phyloP scores from a whole-genome alignment of 2,888 invertebrate species.

The Andrena marginata region DNA sequence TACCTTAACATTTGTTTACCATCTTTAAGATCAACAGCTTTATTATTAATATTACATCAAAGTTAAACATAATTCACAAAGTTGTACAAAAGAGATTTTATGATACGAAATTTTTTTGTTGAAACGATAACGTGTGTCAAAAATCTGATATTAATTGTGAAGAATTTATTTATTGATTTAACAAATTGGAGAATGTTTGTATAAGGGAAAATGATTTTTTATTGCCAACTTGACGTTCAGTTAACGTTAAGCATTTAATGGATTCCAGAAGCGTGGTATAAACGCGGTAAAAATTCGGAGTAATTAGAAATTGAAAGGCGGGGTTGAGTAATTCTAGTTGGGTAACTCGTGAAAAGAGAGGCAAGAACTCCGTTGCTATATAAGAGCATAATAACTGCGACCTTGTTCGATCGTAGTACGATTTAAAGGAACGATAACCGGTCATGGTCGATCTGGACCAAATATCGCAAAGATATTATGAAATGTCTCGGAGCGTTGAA shows the following conservation, averaged over 20 bases:
- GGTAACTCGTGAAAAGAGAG: constrained; percentile 34
- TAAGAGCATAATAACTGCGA: constrained; percentile 44
- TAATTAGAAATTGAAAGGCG: constrained; percentile 42
- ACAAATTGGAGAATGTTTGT: too few species aligned
- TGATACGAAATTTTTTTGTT: background rate
- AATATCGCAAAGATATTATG: constrained; percentile 31
- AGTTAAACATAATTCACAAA: too few species aligned
- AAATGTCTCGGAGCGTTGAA: background rate
- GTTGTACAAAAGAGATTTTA: too few species aligned
- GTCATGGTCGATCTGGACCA: constrained; percentile 40
- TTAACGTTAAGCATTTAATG: background rate
- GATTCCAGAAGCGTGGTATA: background rate
- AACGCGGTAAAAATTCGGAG: constrained; percentile 2
- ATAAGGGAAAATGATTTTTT: background rate
- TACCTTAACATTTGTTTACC: too few species aligned
- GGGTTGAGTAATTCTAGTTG: constrained; percentile 51
- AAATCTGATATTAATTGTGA: background rate
- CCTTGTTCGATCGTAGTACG: constrained; percentile 28
- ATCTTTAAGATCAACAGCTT: too few species aligned
- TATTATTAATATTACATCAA: too few species aligned
- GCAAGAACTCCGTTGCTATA: constrained; percentile 23
- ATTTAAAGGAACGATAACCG: constrained; percentile 39
- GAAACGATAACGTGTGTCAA: background rate
- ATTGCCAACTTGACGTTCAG: background rate
- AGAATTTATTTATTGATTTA: background rate